phyloP scores from a whole-genome alignment of 2,797 vertebrate species.

The Syngnathus rostellatus region DNA sequence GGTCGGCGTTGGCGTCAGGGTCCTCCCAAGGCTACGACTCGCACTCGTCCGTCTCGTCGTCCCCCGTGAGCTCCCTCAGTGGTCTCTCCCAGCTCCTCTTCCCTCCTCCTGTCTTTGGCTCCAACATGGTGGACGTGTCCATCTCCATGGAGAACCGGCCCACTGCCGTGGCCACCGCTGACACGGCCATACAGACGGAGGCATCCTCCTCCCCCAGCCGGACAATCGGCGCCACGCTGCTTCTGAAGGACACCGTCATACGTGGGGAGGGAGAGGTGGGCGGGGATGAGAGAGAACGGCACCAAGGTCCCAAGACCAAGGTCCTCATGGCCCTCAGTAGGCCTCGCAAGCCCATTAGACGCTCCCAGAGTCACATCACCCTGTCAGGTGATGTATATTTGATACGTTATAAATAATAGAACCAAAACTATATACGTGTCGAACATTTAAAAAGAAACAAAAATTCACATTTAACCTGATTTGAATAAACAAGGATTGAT shows the following conservation, averaged over 20 bases:
- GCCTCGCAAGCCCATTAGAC: slow-evolving; percentile 80
- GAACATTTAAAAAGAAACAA: slow-evolving; percentile 54
- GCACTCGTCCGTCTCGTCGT: slow-evolving; percentile 84
- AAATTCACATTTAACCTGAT: no score
- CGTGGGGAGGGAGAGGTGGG: slow-evolving; percentile 41
- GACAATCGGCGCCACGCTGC: slow-evolving; percentile 65
- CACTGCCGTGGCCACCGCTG: slow-evolving; percentile 36
- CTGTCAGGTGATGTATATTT: slow-evolving; percentile 61
- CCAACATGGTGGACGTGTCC: slow-evolving; percentile 73
- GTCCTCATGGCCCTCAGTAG: slow-evolving; percentile 82
- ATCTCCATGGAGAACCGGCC: slow-evolving; percentile 71
- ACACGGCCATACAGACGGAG: slow-evolving; percentile 76
- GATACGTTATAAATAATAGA: no score
- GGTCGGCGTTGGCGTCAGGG: slow-evolving; percentile 57
- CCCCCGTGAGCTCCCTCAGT: slow-evolving; percentile 72
- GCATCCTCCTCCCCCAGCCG: slow-evolving; percentile 68
- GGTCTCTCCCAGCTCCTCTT: slow-evolving; percentile 71
- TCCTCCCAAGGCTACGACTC: slow-evolving; percentile 80
- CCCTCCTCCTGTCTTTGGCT: slow-evolving; percentile 62
- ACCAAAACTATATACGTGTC: no score
- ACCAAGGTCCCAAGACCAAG: slow-evolving; percentile 72
- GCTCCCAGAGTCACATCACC: slow-evolving; percentile 91
- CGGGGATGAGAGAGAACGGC: background rate
- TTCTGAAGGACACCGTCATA: slow-evolving; percentile 85
- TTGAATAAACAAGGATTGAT: no score